A percentile compares a stretch with the other conserved stretches of the same genome.
Evolutionary conservation across 1,140 invertebrate genomes (phyloP).

Genomic region (Pogonomyrmex californicus): DNA sequence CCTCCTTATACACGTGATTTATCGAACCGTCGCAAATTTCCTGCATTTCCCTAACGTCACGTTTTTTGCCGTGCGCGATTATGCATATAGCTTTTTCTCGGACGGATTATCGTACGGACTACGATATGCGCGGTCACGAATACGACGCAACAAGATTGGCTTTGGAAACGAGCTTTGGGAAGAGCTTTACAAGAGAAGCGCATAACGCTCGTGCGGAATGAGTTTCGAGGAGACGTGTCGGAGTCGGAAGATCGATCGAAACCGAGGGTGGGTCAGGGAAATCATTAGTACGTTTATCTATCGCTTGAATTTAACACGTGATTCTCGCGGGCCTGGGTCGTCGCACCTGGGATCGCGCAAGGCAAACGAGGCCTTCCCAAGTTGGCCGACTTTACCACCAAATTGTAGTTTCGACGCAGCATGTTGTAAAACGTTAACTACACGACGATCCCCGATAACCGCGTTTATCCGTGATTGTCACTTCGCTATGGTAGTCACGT

Average conservation of each 20-base stretch:
- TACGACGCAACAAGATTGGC: slow-evolving; percentile 57
- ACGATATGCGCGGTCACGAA: slow-evolving; percentile 46
- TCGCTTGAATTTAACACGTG: background rate
- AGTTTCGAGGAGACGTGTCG: slow-evolving; percentile 21
- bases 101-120: slow-evolving; percentile 48
- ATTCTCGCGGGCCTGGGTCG: background rate
- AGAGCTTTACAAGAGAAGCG: slow-evolving; percentile 38
- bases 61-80: slow-evolving; percentile 27
- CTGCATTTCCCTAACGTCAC: background rate
- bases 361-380: background rate
- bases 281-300: slow-evolving; percentile 34
- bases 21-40: background rate
- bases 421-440: slow-evolving; percentile 46
- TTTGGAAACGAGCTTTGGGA: slow-evolving; percentile 35
- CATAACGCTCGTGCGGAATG: slow-evolving; percentile 22
- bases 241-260: slow-evolving; percentile 25
- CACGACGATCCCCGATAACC: background rate
- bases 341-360: background rate
- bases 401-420: slow-evolving; percentile 5
- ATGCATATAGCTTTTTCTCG: slow-evolving; percentile 47
- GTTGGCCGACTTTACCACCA: background rate
- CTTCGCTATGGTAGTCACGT: slow-evolving; percentile 52
- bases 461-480: slow-evolving; percentile 43
- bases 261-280: background rate
- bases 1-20: background rate